Conservation (phyloP, 2,113 vertebrate genomes). For the Colinus virginianus region DNA sequence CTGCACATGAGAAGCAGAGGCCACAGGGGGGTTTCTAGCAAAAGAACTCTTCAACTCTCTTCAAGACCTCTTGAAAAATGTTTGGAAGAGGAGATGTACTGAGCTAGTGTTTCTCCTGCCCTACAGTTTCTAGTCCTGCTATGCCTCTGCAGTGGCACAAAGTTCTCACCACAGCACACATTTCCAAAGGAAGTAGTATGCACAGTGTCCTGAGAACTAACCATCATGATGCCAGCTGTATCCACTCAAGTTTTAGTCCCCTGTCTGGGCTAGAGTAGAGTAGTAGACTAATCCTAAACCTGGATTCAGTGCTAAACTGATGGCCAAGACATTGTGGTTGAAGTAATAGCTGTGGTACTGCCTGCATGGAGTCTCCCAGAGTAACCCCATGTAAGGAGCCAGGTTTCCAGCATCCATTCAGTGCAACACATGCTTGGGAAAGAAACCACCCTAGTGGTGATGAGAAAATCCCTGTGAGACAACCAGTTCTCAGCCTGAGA, state of each 20-base stretch:
- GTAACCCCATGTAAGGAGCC: not conserved
- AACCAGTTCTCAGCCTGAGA: not conserved
- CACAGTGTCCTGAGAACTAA: not conserved
- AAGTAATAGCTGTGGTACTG: not conserved
- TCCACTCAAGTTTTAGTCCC: not conserved
- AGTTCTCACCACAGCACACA: not conserved
- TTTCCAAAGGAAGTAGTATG: not conserved
- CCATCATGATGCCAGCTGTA: not conserved
- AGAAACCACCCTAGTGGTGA: not conserved
- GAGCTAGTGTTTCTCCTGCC: not conserved
- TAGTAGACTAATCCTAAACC: not conserved
- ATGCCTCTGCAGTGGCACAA: not conserved
- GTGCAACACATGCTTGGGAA: not conserved
- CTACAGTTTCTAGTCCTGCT: not conserved
- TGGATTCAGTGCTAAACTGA: not conserved
- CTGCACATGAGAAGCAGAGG: not conserved
- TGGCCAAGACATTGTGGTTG: not conserved
- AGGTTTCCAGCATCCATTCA: not conserved
- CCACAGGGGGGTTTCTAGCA: not conserved
- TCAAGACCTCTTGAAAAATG: not conserved
- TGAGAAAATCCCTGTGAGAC: not conserved
- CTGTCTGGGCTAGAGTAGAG: not conserved
- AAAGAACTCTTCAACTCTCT: not conserved
- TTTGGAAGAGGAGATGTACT: not conserved
- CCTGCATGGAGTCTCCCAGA: not conserved